Evolutionary conservation across 2,113 vertebrate genomes (phyloP).

Genomic region (Zosterops borbonicus): DNA sequence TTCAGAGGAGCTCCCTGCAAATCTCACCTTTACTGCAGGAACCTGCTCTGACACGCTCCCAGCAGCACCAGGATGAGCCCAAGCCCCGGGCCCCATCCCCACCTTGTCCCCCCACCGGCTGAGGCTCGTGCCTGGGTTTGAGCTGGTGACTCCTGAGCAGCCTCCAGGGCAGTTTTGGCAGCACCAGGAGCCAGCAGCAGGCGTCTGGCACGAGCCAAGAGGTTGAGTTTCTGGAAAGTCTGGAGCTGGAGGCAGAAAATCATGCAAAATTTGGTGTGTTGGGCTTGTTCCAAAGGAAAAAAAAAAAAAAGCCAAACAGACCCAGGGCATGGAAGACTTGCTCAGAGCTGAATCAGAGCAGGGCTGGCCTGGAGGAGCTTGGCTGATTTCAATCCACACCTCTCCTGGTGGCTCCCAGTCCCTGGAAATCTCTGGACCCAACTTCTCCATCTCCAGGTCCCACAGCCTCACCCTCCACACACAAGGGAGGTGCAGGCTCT

Average conservation of each 20-base stretch:
- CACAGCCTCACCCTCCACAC: rapidly evolving
- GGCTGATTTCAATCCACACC: rapidly evolving
- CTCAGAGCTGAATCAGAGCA: neutral
- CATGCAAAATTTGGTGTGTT: neutral
- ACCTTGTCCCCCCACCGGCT: neutral
- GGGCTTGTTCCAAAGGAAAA: neutral
- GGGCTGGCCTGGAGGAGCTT: neutral
- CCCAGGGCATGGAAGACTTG: neutral
- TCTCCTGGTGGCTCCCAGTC: neutral
- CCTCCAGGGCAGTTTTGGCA: neutral
- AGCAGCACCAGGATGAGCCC: neutral
- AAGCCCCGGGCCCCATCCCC: rapidly evolving
- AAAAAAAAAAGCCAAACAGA: neutral
- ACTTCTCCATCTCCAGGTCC: neutral
- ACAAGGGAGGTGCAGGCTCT: neutral
- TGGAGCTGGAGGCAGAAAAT: neutral
- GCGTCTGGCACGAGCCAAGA: neutral
- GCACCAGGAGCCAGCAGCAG: neutral
- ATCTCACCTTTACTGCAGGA: neutral
- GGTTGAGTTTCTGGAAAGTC: neutral
- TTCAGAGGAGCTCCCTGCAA: neutral
- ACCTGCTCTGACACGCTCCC: neutral
- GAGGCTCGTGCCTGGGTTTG: neutral
- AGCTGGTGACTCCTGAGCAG: neutral
- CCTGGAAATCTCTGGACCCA: neutral